Evolutionary conservation across 2,113 vertebrate species (phyloP), one percentile per base, ranked within the genome.

Genomic region (Syngnathus floridae): DNA sequence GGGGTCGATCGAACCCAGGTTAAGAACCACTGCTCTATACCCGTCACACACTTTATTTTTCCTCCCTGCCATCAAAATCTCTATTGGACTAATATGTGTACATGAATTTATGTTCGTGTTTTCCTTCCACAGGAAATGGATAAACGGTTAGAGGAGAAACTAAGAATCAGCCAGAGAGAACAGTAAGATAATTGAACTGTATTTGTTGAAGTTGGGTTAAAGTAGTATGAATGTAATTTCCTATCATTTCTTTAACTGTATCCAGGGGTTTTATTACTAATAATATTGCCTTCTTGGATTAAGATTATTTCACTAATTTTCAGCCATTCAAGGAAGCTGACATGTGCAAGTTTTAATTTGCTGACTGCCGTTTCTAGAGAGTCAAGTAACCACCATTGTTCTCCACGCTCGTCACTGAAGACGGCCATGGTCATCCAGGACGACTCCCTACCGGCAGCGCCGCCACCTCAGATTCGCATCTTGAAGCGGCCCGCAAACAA

Each of bases 371-470:
- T 65, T 51, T 62, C 56, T 73, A 95, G 95, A 78, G 95, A 96
- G 75, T 92, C 93, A 49, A 93, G 86, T 84, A 82, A 83, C 52
- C 55, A 80, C 38, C 58, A 41, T 61, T 61, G 72, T 74, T 81
- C 87, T 37, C 60, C 82, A 13, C 92, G 88, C 64, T 93, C 94
- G 65, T 89, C 86, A 2, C 83, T 94, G 70, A 95, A 90, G 89
- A 92, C 93, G 72, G 91, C 94, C 38, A 92, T 99, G 13, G 92
- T 99, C 84, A 98, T 99, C 84, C 96, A 97, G 86, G 96, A 98
- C 79, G 92, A 95, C 70, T 92, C 94, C 69, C 91, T 94, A 36
- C 94, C 94, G 7, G 66, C 92, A 0, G 94, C 93, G 0, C 94
- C 95, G 0, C 92, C 93, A 31, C 95, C 95, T 1, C 95, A 97